A percentile compares a stretch with the other conserved stretches of the same genome.
These are phyloP conservation scores for Scolopax bukidnonensis DNA, from an alignment of 2,797 vertebrate species.

Conservation along the genomic window DNA sequence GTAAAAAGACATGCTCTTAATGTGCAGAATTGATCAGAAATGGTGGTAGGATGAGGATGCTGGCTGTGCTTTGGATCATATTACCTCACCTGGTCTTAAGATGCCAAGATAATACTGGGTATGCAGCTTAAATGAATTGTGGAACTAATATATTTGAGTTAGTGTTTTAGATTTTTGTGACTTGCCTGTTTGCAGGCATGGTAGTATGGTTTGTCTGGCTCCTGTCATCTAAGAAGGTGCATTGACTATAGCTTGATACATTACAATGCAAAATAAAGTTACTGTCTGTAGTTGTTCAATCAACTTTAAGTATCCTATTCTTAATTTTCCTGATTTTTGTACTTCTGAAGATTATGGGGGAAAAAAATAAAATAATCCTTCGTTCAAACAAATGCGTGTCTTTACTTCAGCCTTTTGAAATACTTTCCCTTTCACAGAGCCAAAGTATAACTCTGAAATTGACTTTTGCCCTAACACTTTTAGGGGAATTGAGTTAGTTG, in stretches of 20 bases:
- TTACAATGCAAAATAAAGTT: not conserved
- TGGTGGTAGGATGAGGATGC: not conserved
- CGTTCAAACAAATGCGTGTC: not conserved
- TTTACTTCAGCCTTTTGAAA: not conserved
- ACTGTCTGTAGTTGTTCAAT: not conserved
- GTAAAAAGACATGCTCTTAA: not conserved
- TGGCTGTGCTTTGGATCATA: not conserved
- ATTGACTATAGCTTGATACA: fast-evolving
- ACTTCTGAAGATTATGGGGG: not conserved
- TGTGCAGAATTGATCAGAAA: not conserved
- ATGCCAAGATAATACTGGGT: not conserved
- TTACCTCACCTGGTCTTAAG: not conserved
- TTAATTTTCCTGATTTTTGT: not conserved
- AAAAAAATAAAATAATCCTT: not conserved
- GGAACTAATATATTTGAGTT: not conserved
- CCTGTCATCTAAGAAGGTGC: not conserved
- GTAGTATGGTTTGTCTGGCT: not conserved
- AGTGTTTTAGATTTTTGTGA: not conserved
- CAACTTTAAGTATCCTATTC: not conserved
- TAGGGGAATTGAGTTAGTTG: not conserved
- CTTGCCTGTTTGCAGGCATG: not conserved
- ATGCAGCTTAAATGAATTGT: not conserved
- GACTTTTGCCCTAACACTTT: not conserved
- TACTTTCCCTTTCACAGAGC: not conserved
- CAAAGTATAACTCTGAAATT: not conserved